Base-by-base conservation (phyloP, 2,797 vertebrate species). In the Paguma larvata region DNA sequence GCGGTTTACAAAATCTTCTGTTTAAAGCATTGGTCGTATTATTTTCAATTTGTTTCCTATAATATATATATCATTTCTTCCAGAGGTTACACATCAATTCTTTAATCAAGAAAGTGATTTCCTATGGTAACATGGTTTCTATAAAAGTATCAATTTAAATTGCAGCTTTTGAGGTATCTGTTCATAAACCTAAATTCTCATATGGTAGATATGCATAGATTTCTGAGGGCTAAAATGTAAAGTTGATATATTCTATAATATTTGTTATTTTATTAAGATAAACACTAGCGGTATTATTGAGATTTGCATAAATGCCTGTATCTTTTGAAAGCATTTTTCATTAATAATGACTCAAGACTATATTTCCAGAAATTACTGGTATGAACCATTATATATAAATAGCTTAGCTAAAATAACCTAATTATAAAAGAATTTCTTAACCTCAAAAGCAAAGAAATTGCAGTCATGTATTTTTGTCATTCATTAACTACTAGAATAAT, bases 331-430 rank as follows among this genome's bases (percentile, higher is more conserved):
- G 2, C 10, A 48, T 70, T 89, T 93, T 80, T 93, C 78, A 84
- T 86, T 95, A 97, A 89, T 63, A 88, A 63, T 48, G 5, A 92
- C 70, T 89, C 73, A 91, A 77, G 15, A 25, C 79, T 94, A 0
- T 90, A 78, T 90, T 93, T 95, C 19, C 48, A 89, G 77, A 68
- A 84, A 7, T 79, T 56, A 70, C 9, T 77, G 92, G 34, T 90
- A 53, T 73, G 83, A 92, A 59, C 3, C 6, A 87, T 83, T 90
- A 56, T 19, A 92, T 94, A 84, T 67, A 94, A 96, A 92, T 67
- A 91, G 56, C 46, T 96, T 65, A 90, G 72, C 89, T 90, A 90
- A 95, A 93, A 92, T 92, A 94, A 92, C 41, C 62, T 68, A 94
- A 90, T 87, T 92, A 85, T 78, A 72, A 97, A 86, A 53, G 30